phyloP scores from a whole-genome alignment of 2,113 vertebrate species.

The Prinia subflava region DNA sequence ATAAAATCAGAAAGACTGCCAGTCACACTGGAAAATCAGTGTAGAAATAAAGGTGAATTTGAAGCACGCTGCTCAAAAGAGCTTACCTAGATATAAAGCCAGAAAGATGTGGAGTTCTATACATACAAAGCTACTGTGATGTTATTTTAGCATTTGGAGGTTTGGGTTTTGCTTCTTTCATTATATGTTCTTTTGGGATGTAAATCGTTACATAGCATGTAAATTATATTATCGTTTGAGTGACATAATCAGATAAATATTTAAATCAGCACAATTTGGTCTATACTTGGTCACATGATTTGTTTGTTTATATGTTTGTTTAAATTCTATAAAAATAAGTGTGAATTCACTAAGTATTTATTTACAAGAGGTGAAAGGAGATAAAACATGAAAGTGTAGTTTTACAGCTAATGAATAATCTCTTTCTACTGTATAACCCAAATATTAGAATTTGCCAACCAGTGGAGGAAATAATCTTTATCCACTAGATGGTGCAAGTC shows the following conservation, averaged over 20 bases:
- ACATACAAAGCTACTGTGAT: neutral
- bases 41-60: neutral
- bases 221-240: neutral
- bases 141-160: neutral
- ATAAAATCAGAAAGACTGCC: neutral
- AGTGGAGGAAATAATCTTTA: neutral
- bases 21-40: neutral
- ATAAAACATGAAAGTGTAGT: neutral
- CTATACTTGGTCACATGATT: neutral
- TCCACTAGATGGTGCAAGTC: conserved; percentile 43
- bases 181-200: neutral
- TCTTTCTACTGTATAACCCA: neutral
- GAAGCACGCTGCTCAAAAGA: neutral
- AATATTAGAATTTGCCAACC: neutral
- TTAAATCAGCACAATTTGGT: neutral
- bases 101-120: neutral
- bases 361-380: neutral
- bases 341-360: neutral
- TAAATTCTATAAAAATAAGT: neutral
- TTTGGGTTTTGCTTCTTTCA: neutral
- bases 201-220: neutral
- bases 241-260: neutral
- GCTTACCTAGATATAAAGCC: neutral
- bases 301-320: neutral
- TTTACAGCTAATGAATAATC: neutral